These are phyloP conservation scores for Mobula birostris DNA, from an alignment of 2,113 vertebrate genomes.

Conservation along the genomic window DNA sequence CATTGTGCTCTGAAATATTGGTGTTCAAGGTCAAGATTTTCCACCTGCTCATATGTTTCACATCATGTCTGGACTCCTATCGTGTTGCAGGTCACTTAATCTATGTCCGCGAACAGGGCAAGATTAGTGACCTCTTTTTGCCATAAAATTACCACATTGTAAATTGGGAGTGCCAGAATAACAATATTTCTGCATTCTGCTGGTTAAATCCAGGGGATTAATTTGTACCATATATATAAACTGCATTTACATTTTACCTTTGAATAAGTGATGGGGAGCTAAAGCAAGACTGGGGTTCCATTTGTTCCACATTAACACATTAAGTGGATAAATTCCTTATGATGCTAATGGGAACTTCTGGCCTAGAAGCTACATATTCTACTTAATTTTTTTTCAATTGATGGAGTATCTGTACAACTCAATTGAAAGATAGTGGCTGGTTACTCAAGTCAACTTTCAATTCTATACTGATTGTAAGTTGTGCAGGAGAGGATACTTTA, in stretches of 20 bases:
- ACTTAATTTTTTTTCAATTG: neutral
- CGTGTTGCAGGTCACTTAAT: neutral
- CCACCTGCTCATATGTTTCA: conserved; percentile 21
- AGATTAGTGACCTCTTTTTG: conserved; percentile 27
- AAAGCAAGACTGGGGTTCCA: neutral
- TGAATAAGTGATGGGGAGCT: neutral
- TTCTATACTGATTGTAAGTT: neutral
- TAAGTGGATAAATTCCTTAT: neutral
- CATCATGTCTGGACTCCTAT: neutral
- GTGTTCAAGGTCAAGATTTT: conserved; percentile 29
- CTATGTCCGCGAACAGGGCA: neutral
- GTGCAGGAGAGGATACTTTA: neutral
- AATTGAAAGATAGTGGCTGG: neutral
- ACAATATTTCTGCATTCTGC: conserved; percentile 20
- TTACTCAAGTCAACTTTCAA: neutral
- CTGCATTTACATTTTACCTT: neutral
- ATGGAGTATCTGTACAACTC: neutral
- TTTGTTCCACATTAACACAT: neutral
- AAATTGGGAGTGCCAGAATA: neutral
- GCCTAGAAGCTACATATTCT: neutral
- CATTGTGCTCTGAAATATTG: neutral
- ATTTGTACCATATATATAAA: neutral
- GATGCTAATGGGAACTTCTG: too few species aligned
- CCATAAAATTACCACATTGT: conserved; percentile 19
- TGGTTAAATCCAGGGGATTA: conserved; percentile 22